These are phyloP conservation scores for Cottoperca gobio DNA, from an alignment of 2,797 vertebrate species.

Conservation along the genomic window DNA sequence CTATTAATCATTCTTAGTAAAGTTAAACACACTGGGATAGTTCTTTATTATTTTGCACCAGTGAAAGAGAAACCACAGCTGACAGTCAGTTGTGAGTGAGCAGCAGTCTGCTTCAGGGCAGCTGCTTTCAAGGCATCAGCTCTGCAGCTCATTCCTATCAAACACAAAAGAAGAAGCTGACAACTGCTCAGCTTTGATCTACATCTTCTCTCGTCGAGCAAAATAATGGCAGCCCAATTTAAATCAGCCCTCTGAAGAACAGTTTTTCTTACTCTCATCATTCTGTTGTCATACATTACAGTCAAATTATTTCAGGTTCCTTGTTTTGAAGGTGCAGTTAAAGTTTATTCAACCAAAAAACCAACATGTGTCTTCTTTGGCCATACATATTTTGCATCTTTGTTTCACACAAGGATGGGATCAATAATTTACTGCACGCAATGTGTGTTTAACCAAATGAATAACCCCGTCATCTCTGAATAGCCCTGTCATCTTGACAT, in stretches of 20 bases:
- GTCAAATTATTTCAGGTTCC: not conserved
- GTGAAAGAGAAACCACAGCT: conserved; percentile 24
- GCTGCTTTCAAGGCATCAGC: conserved; percentile 27
- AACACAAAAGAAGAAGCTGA: conserved; percentile 60
- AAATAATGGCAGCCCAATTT: conserved; percentile 4
- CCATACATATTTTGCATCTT: not conserved
- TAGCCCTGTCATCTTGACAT: conserved; percentile 54
- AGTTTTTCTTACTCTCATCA: not conserved
- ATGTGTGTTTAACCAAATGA: conserved; percentile 43
- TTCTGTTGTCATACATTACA: conserved; percentile 3
- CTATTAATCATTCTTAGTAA: not conserved
- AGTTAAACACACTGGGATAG: not conserved
- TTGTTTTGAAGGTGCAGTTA: not conserved
- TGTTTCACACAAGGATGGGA: conserved; percentile 18
- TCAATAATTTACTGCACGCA: conserved; percentile 39
- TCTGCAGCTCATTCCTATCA: conserved; percentile 29
- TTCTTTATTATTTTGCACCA: not conserved
- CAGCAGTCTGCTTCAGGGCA: conserved; percentile 53
- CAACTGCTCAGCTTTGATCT: conserved; percentile 59
- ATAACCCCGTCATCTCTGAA: conserved; percentile 45
- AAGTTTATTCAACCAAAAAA: not conserved
- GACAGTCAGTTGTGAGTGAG: conserved; percentile 37
- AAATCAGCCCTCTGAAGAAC: not conserved
- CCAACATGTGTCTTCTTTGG: not conserved
- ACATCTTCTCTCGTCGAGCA: conserved; percentile 2